phyloP scores from a whole-genome alignment of 1,140 invertebrate genomes.

The Camponotus pennsylvanicus region DNA sequence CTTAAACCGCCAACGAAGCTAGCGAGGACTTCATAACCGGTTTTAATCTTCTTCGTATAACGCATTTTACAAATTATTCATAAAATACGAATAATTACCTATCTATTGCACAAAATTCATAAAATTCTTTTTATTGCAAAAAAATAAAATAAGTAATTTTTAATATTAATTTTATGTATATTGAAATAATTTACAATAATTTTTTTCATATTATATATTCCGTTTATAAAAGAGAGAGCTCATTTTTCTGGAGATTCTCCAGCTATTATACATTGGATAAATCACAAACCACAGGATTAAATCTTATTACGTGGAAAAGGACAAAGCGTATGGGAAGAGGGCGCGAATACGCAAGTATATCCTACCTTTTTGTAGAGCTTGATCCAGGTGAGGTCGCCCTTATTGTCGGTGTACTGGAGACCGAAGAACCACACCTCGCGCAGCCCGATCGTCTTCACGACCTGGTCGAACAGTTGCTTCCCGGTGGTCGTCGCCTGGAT shows the following conservation, averaged over 20 bases:
- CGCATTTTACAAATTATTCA: not conserved
- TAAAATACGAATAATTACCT: not conserved
- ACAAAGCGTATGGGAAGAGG: not conserved
- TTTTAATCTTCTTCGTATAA: not conserved
- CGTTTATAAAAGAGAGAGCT: too few relatives aligned
- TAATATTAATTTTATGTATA: not conserved
- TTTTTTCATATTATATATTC: too few relatives aligned
- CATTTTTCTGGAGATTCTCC: not conserved
- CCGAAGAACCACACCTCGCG: constrained; percentile 99
- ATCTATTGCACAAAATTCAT: too few relatives aligned
- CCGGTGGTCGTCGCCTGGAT: constrained; percentile 99
- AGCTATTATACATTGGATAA: not conserved
- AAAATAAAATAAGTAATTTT: not conserved
- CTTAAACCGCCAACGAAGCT: not conserved
- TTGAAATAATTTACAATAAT: not conserved
- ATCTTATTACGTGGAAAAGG: not conserved
- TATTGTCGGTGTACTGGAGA: constrained; percentile 99
- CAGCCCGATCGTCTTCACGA: constrained; percentile 99
- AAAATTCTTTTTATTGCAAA: not conserved
- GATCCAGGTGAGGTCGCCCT: constrained; percentile 99
- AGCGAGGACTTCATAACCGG: not conserved
- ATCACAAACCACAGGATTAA: not conserved
- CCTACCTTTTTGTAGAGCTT: constrained; percentile 99
- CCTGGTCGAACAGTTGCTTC: constrained; percentile 99
- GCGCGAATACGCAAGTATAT: constrained; percentile 52